A percentile compares a stretch with the other conserved stretches of the same genome.
These are phyloP conservation scores for Synaphobranchus kaupii DNA, from an alignment of 2,797 vertebrate species.

Conservation along the genomic window DNA sequence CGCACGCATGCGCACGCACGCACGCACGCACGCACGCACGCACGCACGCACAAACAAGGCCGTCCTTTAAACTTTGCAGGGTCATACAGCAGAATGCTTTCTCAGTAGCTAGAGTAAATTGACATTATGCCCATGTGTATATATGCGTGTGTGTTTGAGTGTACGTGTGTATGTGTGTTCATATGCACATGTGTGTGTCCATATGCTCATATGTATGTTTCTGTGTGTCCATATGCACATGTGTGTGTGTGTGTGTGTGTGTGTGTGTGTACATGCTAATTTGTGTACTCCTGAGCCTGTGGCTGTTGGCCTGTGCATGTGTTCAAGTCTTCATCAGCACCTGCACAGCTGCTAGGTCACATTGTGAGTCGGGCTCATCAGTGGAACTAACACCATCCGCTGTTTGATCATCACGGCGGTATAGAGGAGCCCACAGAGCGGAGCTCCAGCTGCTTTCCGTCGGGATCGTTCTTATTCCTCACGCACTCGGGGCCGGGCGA, in stretches of 20 bases:
- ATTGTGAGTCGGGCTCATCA: background rate
- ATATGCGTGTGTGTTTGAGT: background rate
- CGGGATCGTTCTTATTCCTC: background rate
- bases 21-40: background rate
- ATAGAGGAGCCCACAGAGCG: background rate
- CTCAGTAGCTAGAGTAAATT: background rate
- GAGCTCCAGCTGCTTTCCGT: background rate
- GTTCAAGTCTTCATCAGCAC: background rate
- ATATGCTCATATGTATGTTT: background rate
- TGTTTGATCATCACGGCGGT: conserved; percentile 7
- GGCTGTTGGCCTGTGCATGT: conserved; percentile 27
- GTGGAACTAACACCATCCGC: background rate
- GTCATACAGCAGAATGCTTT: background rate
- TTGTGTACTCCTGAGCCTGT: conserved; percentile 16
- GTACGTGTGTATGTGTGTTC: background rate
- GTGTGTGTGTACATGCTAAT: background rate
- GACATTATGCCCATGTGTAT: conserved; percentile 14
- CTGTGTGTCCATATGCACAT: conserved; percentile 29
- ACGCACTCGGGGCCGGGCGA: background rate
- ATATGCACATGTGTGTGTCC: conserved; percentile 13
- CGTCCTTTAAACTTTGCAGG: background rate
- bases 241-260: conserved; percentile 20
- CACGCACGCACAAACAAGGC: background rate
- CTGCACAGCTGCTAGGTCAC: background rate
- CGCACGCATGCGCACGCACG: background rate